phyloP scores from a whole-genome alignment of 2,888 invertebrate species.

The Tetrapedia diversipes region DNA sequence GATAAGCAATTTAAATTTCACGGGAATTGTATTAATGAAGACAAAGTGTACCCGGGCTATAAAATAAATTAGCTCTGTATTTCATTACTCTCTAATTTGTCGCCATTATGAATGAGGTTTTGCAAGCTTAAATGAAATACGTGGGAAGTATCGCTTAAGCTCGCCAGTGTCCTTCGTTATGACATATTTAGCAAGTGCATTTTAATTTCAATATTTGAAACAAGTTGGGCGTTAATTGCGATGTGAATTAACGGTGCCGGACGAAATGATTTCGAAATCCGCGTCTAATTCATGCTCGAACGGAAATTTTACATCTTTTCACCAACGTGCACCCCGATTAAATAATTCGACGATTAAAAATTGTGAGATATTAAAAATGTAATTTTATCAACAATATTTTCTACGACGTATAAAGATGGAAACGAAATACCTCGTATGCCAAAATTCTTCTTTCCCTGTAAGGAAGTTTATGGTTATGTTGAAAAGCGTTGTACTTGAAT shows the following conservation, averaged over 20 bases:
- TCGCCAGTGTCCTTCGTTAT: background rate
- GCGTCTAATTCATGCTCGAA: background rate
- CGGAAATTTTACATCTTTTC: too few species aligned
- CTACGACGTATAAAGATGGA: conserved; percentile 4
- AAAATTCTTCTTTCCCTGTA: background rate
- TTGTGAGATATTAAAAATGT: background rate
- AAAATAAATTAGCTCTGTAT: conserved; percentile 8
- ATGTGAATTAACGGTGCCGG: background rate
- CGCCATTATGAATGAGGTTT: background rate
- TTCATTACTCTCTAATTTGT: conserved; percentile 13
- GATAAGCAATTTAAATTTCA: background rate
- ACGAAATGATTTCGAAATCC: background rate
- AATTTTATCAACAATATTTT: too few species aligned
- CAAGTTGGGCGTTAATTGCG: background rate
- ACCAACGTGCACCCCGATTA: too few species aligned
- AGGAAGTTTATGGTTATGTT: conserved; percentile 30
- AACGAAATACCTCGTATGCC: background rate
- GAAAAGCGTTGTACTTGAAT: background rate
- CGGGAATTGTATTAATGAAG: background rate
- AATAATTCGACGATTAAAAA: background rate
- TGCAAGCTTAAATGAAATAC: conserved; percentile 11
- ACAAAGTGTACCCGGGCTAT: background rate
- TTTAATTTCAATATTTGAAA: conserved; percentile 2
- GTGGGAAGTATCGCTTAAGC: conserved; percentile 13
- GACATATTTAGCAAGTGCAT: background rate